A percentile compares a stretch with the other conserved stretches of the same genome.
Conservation (phyloP, 2,888 invertebrate genomes). For the Lepidochrysops patricia region DNA sequence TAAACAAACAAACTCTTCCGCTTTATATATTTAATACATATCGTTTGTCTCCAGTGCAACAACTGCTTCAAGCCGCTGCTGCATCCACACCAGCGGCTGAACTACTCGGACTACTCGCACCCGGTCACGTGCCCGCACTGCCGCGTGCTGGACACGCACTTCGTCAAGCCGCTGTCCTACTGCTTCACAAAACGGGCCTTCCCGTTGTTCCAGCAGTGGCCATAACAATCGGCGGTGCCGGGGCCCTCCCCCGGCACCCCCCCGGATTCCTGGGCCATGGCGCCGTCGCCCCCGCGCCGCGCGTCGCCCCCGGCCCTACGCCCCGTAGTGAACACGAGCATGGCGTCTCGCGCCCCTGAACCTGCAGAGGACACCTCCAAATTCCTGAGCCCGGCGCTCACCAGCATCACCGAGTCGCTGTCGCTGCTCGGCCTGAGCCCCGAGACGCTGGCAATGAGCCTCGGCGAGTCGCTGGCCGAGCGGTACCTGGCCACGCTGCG, state of each 20-base stretch:
- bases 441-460: conserved; percentile 59
- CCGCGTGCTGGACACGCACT: conserved; percentile 92
- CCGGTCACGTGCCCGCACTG: conserved; percentile 94
- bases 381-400: conserved; percentile 45
- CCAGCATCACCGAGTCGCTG: conserved; percentile 61
- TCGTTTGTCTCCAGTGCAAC: conserved; percentile 83
- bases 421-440: conserved; percentile 59
- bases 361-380: conserved; percentile 41
- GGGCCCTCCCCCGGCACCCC: conserved; percentile 73
- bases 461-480: conserved; percentile 64
- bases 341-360: conserved; percentile 53
- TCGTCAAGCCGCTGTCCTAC: conserved; percentile 91
- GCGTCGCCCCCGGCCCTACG: conserved; percentile 60
- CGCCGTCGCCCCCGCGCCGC: conserved; percentile 57
- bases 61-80: conserved; percentile 91
- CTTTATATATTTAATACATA: neutral
- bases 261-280: conserved; percentile 51
- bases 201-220: conserved; percentile 84
- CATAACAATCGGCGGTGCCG: conserved; percentile 89
- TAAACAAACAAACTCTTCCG: no score
- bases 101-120: conserved; percentile 96
- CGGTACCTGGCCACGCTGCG: conserved; percentile 59
- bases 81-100: conserved; percentile 88
- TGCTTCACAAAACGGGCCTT: conserved; percentile 86
- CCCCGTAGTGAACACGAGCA: conserved; percentile 69